Conservation (phyloP, 2,113 vertebrate genomes). For the Puffinus mauretanicus region DNA sequence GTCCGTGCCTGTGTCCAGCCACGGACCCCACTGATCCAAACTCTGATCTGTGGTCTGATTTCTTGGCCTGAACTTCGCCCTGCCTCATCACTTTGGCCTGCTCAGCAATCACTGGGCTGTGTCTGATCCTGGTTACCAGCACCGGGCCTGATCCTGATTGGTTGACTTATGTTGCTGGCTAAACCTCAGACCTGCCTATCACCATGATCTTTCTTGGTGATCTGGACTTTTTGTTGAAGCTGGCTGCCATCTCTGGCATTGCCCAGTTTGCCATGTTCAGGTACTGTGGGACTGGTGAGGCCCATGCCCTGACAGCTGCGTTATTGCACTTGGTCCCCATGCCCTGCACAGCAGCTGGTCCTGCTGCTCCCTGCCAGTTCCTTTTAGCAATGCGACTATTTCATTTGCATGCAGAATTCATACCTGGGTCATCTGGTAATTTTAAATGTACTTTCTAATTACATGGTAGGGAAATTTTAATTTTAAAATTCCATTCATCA, state of each 20-base stretch:
- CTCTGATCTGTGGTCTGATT: not conserved
- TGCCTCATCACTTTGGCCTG: not conserved
- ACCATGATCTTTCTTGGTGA: not conserved
- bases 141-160: not conserved
- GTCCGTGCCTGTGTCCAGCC: not conserved
- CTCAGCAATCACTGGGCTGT: not conserved
- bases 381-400: not conserved
- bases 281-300: not conserved
- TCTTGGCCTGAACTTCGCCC: not conserved
- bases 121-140: not conserved
- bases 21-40: not conserved
- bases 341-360: not conserved
- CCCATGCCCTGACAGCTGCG: not conserved
- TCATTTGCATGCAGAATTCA: not conserved
- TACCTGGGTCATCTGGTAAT: not conserved
- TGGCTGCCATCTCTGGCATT: not conserved
- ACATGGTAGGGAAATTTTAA: not conserved
- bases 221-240: not conserved
- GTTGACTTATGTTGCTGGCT: not conserved
- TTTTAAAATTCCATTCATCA: not conserved
- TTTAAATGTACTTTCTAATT: not conserved
- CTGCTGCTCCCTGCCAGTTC: not conserved
- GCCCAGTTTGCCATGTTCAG: not conserved
- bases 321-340: not conserved
- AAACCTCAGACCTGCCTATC: not conserved